These are phyloP conservation scores for Sebastes taczanowskii DNA, from an alignment of 2,797 vertebrate species.

Conservation along the genomic window DNA sequence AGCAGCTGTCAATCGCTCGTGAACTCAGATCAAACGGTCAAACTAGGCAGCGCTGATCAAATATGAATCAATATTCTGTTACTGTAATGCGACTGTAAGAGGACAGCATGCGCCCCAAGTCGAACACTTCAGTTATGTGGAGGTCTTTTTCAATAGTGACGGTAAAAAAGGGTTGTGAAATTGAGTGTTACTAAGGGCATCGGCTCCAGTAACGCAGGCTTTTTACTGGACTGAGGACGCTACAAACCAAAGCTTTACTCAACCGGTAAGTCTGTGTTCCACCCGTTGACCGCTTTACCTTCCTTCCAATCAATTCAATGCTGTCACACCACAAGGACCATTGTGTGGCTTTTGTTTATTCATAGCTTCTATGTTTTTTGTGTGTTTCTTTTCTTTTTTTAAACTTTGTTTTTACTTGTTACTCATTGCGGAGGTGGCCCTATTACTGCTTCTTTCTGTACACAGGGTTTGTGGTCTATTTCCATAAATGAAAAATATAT, in stretches of 20 bases:
- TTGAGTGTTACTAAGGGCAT: not conserved
- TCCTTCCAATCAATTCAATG: not conserved
- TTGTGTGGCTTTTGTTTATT: not conserved
- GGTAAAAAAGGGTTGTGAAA: slow-evolving; percentile 6
- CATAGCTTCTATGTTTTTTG: not conserved
- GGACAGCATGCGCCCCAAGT: not conserved
- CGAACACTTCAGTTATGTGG: not conserved
- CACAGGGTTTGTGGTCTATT: not conserved
- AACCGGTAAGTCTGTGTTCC: not conserved
- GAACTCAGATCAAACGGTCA: no score
- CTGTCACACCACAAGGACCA: not conserved
- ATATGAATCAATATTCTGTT: no score
- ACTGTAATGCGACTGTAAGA: not conserved
- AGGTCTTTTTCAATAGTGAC: not conserved
- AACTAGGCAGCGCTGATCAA: no score
- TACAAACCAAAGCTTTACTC: slow-evolving; percentile 4
- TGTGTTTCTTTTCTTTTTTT: not conserved
- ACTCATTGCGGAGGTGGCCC: not conserved
- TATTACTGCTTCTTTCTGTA: not conserved
- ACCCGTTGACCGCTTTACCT: not conserved
- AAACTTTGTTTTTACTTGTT: not conserved
- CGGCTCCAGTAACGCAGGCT: not conserved
- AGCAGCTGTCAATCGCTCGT: no score
- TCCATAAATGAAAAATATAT: no score
- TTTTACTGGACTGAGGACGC: not conserved